Evolutionary conservation across 37 sponge, comb jelly and placozoan genomes (phyloP), one percentile per base, ranked within the genome.

Genomic region (Agelas oroides): DNA sequence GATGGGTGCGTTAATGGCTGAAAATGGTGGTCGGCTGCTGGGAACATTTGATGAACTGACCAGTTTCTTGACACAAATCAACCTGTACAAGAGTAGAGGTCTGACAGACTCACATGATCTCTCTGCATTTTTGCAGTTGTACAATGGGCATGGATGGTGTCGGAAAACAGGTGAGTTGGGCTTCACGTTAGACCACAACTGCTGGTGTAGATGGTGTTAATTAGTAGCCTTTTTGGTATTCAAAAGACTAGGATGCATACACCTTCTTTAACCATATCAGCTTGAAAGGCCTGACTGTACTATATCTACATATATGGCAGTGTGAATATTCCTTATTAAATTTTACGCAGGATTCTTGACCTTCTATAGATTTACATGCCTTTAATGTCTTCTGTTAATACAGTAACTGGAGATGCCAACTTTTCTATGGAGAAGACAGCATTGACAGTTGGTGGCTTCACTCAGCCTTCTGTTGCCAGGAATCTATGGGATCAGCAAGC

Each of bases 151-250:
- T 35, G 57, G 77, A 31, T 84, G 85, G 85, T 65, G 55, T 5
- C 75, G 84, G 31, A 58, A 36, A 40, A 84, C 85, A 66, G 76
- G 85, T 84, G n/a, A n/a, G n/a, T n/a, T n/a, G n/a, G n/a, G n/a
- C n/a, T n/a, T n/a, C n/a, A n/a, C n/a, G n/a, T n/a, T n/a, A n/a
- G n/a, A n/a, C n/a, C n/a, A n/a, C n/a, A n/a, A n/a, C n/a, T n/a
- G n/a, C n/a, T n/a, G n/a, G n/a, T n/a, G n/a, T n/a, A n/a, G n/a
- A n/a, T n/a, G n/a, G n/a, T n/a, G n/a, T n/a, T n/a, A n/a, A n/a
- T n/a, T n/a, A n/a, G n/a, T n/a, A n/a, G n/a, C n/a, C n/a, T n/a
- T n/a, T n/a, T n/a, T n/a, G n/a, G n/a, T n/a, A n/a, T n/a, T n/a
- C n/a, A n/a, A n/a, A n/a, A n/a, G n/a, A n/a, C n/a, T n/a, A n/a